phyloP scores from a whole-genome alignment of 1,140 invertebrate species.

The Bombyx mandarina region DNA sequence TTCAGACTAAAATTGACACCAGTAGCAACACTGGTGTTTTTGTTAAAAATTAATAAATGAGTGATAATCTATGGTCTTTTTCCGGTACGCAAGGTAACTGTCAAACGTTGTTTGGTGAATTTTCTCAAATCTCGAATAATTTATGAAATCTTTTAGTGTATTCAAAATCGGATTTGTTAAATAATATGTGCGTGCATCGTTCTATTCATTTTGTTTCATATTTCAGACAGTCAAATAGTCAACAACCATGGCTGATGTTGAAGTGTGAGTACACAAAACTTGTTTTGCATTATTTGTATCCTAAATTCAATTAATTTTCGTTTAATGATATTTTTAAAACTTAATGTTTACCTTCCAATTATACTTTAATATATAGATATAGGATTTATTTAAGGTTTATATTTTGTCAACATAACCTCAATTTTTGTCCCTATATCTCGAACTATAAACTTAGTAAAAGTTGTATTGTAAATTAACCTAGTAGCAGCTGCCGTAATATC shows the following conservation, averaged over 20 bases:
- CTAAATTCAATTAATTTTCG: background rate
- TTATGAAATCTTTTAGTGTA: constrained; percentile 36
- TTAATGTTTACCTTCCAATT: background rate
- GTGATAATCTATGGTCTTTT: constrained; percentile 41
- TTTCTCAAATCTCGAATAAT: constrained; percentile 49
- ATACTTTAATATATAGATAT: background rate
- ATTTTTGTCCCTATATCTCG: constrained; percentile 2
- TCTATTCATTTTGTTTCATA: constrained; percentile 41
- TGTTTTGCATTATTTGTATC: constrained; percentile 16
- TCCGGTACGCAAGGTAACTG: constrained; percentile 66
- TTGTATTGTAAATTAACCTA: no score
- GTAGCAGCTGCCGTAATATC: no score
- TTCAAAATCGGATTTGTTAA: constrained; percentile 17
- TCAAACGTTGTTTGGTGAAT: constrained; percentile 42
- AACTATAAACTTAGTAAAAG: no score
- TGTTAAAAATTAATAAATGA: no score
- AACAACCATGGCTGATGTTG: constrained; percentile 63
- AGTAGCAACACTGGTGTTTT: no score
- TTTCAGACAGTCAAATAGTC: constrained; percentile 51
- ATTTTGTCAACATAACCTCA: constrained; percentile 56
- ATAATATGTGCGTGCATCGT: constrained; percentile 21
- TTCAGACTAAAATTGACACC: no score
- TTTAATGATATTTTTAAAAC: background rate
- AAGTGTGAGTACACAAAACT: constrained; percentile 47
- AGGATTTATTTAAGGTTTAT: constrained; percentile 11